Evolutionary conservation across 2,113 vertebrate species (phyloP).

Genomic region (Sceloporus undulatus): DNA sequence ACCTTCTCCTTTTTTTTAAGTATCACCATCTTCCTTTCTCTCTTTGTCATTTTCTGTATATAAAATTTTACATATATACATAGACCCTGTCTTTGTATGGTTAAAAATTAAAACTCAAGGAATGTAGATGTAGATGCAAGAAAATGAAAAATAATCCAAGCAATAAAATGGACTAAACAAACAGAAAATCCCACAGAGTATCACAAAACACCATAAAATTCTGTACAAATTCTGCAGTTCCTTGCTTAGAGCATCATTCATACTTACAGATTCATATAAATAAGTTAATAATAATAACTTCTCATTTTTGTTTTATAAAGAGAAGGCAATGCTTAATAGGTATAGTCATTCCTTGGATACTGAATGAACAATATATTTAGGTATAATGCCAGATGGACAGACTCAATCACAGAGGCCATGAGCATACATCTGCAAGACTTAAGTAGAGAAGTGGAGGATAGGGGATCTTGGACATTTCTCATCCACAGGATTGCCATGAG

Average conservation of each 20-base stretch:
- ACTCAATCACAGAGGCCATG: too few species aligned
- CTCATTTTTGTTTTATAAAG: not conserved
- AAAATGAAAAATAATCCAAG: not conserved
- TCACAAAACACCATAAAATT: not conserved
- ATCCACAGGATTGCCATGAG: too few species aligned
- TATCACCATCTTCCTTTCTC: not conserved
- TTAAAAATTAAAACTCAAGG: not conserved
- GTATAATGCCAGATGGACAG: not conserved
- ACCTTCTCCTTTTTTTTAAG: not conserved
- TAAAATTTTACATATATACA: not conserved
- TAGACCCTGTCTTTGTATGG: too few species aligned
- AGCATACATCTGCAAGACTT: too few species aligned
- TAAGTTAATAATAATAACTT: not conserved
- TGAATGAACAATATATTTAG: not conserved
- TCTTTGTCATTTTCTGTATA: not conserved
- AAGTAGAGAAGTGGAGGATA: too few species aligned
- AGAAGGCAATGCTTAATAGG: not conserved
- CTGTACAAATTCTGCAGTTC: not conserved
- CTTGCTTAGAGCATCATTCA: not conserved
- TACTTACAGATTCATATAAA: not conserved
- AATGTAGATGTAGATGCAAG: not conserved
- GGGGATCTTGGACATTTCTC: too few species aligned
- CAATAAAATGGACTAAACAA: not conserved
- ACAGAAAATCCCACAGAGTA: not conserved
- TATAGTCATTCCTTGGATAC: not conserved